Base-by-base conservation (phyloP, 2,797 vertebrate genomes). In the Okamejei kenojei region DNA sequence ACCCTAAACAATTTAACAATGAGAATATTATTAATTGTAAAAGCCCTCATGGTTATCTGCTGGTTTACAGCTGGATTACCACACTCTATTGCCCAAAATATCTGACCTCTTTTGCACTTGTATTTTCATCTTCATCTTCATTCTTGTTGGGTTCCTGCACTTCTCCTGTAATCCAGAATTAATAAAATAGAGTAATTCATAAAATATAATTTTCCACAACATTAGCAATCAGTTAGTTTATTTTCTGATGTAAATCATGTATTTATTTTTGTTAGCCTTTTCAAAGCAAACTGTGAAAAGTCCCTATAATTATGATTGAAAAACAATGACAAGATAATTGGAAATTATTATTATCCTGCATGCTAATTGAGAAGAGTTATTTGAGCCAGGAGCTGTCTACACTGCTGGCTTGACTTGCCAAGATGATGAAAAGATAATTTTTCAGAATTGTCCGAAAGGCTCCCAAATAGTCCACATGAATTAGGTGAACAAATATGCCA, bases 121-220 rank as follows among this genome's bases (percentile, higher is more conserved):
- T 54, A 26, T 92, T 26, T 26, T 92, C 88, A 35, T 88, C 61
- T 76, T 92, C 71, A 35, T 88, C 61, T 58, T 92, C 71, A 74
- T 76, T 71, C 23, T 92, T 54, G 81, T 84, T 74, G 71, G 38
- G 38, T 23, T 74, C 71, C 3, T 92, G 38, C 35, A 74, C 35
- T 92, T 76, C 90, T 58, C 35, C 71, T 92, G 23, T 38, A 73
- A 91, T 91, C 32, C 23, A 91, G 9, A 91, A 23, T 23, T 23
- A 91, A 38, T 74, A 26, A 54, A 73, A 92, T 29, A n/a, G 23
- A n/a, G 26, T 61, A 29, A 58, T 1, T 29, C 26, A 29, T 84
- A 61, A 65, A 86, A 86, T n/a, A 29, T 26, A 63, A 29, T 6
- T 54, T 61, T 13, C 13, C 1, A 10, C 19, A 58, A 84, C 1